A percentile compares a stretch with the other conserved stretches of the same genome.
phyloP scores from a whole-genome alignment of 1,140 invertebrate genomes.

The Neodiprion fabricii region DNA sequence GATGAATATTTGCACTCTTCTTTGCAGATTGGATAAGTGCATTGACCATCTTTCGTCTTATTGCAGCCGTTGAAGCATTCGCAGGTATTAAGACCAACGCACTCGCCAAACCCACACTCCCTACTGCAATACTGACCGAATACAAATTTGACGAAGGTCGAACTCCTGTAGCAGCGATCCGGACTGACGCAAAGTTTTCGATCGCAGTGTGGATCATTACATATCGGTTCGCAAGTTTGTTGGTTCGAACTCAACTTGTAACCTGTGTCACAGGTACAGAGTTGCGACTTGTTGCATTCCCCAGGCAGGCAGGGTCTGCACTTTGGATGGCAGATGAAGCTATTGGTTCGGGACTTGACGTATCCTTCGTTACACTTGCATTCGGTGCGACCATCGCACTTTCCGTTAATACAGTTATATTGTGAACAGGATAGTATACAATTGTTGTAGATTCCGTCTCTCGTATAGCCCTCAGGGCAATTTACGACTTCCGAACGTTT shows the following conservation, averaged over 20 bases:
- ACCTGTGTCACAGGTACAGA: constrained; percentile 56
- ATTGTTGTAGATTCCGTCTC: no score
- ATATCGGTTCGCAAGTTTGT: constrained; percentile 27
- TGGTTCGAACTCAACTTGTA: constrained; percentile 24
- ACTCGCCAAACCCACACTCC: constrained; percentile 19
- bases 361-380: constrained; percentile 31
- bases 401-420: no score
- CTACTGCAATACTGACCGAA: no score
- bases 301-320: constrained; percentile 63
- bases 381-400: no score
- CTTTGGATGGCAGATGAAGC: not conserved
- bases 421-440: no score
- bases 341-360: not conserved
- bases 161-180: not conserved
- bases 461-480: no score
- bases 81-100: constrained; percentile 29
- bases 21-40: constrained; percentile 31
- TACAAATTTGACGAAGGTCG: no score
- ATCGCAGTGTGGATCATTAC: constrained; percentile 15
- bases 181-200: constrained; percentile 17
- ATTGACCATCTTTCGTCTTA: constrained; percentile 13
- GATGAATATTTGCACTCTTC: constrained; percentile 25
- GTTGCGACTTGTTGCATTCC: constrained; percentile 65
- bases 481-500: no score
- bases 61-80: constrained; percentile 34